A percentile compares a stretch with the other conserved stretches of the same genome.
Conservation (phyloP, 2,888 invertebrate genomes). For the Agonum fuliginosum region DNA sequence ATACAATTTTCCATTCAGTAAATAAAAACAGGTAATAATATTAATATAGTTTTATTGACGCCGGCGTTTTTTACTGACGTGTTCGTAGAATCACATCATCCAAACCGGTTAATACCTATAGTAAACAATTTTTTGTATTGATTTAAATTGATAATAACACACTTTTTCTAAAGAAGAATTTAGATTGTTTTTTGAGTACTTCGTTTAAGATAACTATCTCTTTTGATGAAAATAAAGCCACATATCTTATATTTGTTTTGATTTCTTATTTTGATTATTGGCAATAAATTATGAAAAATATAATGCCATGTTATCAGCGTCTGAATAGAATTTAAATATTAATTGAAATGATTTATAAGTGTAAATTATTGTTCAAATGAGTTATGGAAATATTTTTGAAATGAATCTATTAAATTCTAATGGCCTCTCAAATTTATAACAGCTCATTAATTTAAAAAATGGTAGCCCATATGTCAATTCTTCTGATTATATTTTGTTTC, state of each 20-base stretch:
- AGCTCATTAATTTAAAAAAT: constrained; percentile 4
- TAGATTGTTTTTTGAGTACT: not conserved
- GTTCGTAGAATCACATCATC: not conserved
- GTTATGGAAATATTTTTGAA: constrained; percentile 21
- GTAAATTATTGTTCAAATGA: constrained; percentile 22
- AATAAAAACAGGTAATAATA: too few species aligned
- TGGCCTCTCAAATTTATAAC: constrained; percentile 26
- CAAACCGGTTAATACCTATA: not conserved
- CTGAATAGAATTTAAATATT: not conserved
- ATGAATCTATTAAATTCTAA: constrained; percentile 32
- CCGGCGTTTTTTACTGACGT: not conserved
- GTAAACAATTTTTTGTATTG: not conserved
- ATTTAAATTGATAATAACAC: not conserved
- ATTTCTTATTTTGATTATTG: not conserved
- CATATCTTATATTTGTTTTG: not conserved
- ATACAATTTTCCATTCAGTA: too few species aligned
- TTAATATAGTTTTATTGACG: not conserved
- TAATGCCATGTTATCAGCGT: not conserved
- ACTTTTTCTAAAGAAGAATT: not conserved
- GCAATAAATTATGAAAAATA: not conserved
- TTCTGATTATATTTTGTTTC: too few species aligned
- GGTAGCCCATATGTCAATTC: too few species aligned
- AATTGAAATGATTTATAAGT: constrained; percentile 16
- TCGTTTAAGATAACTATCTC: not conserved
- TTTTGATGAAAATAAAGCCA: not conserved